Evolutionary conservation across 1,140 invertebrate genomes (phyloP), one percentile per base, ranked within the genome.

Genomic region (Thereuonema tuberculata): DNA sequence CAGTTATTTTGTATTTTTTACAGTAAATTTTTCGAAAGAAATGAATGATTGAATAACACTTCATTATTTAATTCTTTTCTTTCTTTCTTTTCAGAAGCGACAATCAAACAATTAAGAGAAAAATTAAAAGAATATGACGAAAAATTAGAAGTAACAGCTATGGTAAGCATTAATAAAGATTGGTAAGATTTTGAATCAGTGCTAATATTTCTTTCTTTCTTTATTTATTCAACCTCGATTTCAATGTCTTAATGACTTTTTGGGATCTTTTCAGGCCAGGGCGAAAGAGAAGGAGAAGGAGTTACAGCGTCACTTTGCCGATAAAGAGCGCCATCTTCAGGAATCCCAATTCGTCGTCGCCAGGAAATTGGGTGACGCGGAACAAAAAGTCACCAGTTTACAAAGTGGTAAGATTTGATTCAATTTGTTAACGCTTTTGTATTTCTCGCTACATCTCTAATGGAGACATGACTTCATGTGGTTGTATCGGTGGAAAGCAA

Each of bases 21-120:
- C n/a, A n/a, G n/a, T n/a, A n/a, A n/a, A n/a, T n/a, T n/a, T n/a
- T n/a, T n/a, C n/a, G n/a, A n/a, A n/a, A n/a, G n/a, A n/a, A n/a
- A n/a, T n/a, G n/a, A n/a, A n/a, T n/a, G n/a, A n/a, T n/a, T n/a
- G n/a, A n/a, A n/a, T n/a, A n/a, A n/a, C n/a, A n/a, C n/a, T n/a
- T n/a, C n/a, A n/a, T n/a, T n/a, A n/a, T n/a, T n/a, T n/a, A n/a
- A n/a, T n/a, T n/a, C n/a, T n/a, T n/a, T 62, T 48, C 43, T 49
- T 58, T 58, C 48, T 66, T 49, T 61, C 27, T 59, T 70, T 72
- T 43, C 68, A 76, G 75, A 76, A 60, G 74, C 76, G 61, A 77
- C 76, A 60, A 75, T 77, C 62, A 77, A 76, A 65, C 72, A 74
- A 63, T 63, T 76, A 31, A 69, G 70, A 64, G 75, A 77, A 31